Base-by-base conservation (phyloP, 35 echinoderm and acorn worm species). In the Lytechinus pictus region DNA sequence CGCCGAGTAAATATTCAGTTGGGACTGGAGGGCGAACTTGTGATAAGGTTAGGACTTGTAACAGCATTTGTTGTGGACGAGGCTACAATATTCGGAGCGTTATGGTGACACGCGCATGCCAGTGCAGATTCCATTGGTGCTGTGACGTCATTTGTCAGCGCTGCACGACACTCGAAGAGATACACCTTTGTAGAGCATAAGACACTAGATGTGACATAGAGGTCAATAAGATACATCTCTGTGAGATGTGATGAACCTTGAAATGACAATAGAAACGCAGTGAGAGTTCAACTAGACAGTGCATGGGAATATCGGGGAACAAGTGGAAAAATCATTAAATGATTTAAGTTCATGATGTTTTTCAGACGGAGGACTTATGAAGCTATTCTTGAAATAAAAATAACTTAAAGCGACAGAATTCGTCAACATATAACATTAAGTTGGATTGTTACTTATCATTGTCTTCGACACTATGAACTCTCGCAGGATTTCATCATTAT, bases 31-130 rank as follows among this genome's bases (percentile, higher is more conserved):
- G 95, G n/a, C 79, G 98, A 14, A 91, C 88, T 28, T 99, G 98
- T 61, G 91, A 97, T 79, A 99, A 97, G 66, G 55, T 95, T 19
- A 92, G 56, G 14, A 98, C 95, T 12, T 99, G 98, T 94, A 95
- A 98, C 24, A 97, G 96, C 53, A 95, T 99, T 9, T 99, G 98
- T 87, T 99, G 98, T 54, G 98, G 98, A 52, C 92, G 98, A 93
- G 98, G 98, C 27, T 99, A 99, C 87, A 98, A 99, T 66, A 99
- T 98, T 56, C 94, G 95, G 52, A 96, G 79, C 52, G 94, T 94
- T 19, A 95, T 95, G 29, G 95, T 98, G 2, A 96, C 92, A 29
- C 94, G 91, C 55, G 92, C 89, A 55, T 98, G 98, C 24, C 92
- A 95, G 10, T 99, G 98, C 87, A 94, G 92, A 54, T 97, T 99